Conservation (phyloP, 2,888 invertebrate species). For the Andrena haemorrhoa region DNA sequence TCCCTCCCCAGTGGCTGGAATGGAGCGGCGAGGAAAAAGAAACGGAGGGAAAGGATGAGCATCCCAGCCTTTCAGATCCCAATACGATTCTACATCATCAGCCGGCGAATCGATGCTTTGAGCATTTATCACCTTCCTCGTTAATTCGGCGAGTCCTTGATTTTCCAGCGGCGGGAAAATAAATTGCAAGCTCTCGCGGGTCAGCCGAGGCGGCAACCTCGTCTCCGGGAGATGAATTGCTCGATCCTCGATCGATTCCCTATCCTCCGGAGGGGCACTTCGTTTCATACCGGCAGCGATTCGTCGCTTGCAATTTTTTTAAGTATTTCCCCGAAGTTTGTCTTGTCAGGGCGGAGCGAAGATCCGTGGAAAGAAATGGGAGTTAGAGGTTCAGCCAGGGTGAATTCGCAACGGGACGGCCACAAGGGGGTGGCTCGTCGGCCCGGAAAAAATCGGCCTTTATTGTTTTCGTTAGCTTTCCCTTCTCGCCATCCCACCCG, state of each 20-base stretch:
- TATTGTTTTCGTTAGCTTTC: conserved; percentile 82
- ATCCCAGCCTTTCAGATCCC: conserved; percentile 17
- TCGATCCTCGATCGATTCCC: neutral
- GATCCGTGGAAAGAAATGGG: neutral
- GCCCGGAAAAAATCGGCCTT: conserved; percentile 80
- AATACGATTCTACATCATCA: conserved; percentile 50
- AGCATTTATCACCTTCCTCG: conserved; percentile 53
- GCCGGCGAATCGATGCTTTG: conserved; percentile 31
- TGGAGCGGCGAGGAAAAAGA: neutral
- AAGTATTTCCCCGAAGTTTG: neutral
- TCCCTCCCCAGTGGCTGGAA: conserved; percentile 9
- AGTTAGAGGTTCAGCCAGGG: conserved; percentile 22
- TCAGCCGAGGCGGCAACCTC: neutral
- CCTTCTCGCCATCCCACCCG: conserved; percentile 50
- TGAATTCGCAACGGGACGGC: conserved; percentile 40
- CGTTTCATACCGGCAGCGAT: neutral
- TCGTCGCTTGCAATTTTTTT: neutral
- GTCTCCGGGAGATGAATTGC: neutral
- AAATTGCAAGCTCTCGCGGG: conserved; percentile 25
- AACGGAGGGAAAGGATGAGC: conserved; percentile 3
- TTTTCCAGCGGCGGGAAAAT: conserved; percentile 28
- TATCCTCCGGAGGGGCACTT: neutral
- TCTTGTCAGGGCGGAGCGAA: conserved; percentile 1
- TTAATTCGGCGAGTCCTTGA: conserved; percentile 44
- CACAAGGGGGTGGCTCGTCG: conserved; percentile 59